Percentiles rank a stretch among this genome's conserved stretches.
phyloP scores from a whole-genome alignment of 2,797 vertebrate species.

The Gambusia yucatana region DNA sequence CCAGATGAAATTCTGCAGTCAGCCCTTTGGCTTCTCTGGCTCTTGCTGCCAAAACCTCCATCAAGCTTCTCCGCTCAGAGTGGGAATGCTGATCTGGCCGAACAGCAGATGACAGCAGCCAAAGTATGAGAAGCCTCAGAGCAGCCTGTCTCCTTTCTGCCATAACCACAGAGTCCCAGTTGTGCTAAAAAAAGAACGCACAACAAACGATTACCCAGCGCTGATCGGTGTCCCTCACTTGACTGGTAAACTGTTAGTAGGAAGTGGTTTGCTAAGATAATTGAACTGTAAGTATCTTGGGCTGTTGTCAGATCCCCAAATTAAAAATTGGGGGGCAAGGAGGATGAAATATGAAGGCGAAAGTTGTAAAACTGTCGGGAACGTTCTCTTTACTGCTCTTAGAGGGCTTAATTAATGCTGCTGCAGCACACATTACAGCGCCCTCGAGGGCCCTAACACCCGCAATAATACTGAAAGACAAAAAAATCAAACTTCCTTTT shows the following conservation, averaged over 20 bases:
- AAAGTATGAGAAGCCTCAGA: constrained; percentile 53
- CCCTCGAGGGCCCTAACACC: constrained; percentile 1
- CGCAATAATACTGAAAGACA: not conserved
- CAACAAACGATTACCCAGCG: constrained; percentile 22
- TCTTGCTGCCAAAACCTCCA: constrained; percentile 62
- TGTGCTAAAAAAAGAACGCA: not conserved
- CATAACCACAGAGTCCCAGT: constrained; percentile 3
- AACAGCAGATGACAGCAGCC: constrained; percentile 33
- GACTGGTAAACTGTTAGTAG: constrained; percentile 9
- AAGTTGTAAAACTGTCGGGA: constrained; percentile 9
- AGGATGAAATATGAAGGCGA: constrained; percentile 16
- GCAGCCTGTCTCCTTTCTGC: constrained; percentile 18
- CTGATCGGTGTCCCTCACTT: constrained; percentile 1
- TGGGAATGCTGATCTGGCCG: constrained; percentile 55
- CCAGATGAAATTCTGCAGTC: constrained; percentile 61
- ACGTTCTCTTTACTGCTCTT: constrained; percentile 19
- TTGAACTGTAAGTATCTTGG: constrained; percentile 32
- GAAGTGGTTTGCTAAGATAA: constrained; percentile 22
- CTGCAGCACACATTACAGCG: constrained; percentile 19
- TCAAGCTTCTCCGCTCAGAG: constrained; percentile 46
- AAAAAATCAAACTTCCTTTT: not conserved
- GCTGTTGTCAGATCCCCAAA: constrained; percentile 2
- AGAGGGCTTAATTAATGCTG: constrained; percentile 28
- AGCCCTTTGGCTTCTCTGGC: constrained; percentile 64
- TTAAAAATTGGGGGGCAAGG: constrained; percentile 20